Base-by-base conservation (phyloP, 2,113 vertebrate species). In the Ranitomeya imitator region DNA sequence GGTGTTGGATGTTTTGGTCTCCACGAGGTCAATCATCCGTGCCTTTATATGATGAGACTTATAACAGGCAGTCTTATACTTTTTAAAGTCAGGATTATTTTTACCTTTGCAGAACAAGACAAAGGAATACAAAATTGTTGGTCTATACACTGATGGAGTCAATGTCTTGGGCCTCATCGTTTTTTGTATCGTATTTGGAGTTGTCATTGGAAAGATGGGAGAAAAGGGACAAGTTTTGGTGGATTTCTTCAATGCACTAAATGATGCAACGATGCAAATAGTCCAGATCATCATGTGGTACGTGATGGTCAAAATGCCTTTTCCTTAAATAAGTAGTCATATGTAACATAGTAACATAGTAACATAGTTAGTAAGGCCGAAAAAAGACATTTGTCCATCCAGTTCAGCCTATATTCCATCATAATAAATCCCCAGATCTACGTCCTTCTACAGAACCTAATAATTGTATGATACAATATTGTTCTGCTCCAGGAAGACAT, bases 231-330 rank as follows among this genome's bases (percentile, higher is more conserved):
- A 96, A 74, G 95, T 99, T 89, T 94, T 99, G 80, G 92, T 99
- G 91, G 98, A 99, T 63, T 99, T 99, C 79, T 99, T 99, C 89
- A 97, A 97, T n/a, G 98, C 98, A 0, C 87, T 99, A 85, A 99
- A 97, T 0, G 98, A 99, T 59, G 97, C 98, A 55, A 99, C 98
- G 54, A 99, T 99, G 98, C 96, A 95, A 91, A 95, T 99, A 10
- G 97, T 99, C 86, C 97, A 98, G 80, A 97, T 99, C 90, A 97
- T 99, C 84, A 99, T 99, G 98, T 99, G 97, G 98, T 99, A 93
- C 92, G 97, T 93, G 63, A 51, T 73, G 16, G 21, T 19, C 23
- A 31, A 45, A 45, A 45, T 45, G 37, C 37, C 5, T 45, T 45
- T 45, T 45, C 37, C 37, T 45, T 45, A 45, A 45, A 2, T 45